Conservation (phyloP, 2,888 invertebrate species). For the Shargacucullia verbasci region DNA sequence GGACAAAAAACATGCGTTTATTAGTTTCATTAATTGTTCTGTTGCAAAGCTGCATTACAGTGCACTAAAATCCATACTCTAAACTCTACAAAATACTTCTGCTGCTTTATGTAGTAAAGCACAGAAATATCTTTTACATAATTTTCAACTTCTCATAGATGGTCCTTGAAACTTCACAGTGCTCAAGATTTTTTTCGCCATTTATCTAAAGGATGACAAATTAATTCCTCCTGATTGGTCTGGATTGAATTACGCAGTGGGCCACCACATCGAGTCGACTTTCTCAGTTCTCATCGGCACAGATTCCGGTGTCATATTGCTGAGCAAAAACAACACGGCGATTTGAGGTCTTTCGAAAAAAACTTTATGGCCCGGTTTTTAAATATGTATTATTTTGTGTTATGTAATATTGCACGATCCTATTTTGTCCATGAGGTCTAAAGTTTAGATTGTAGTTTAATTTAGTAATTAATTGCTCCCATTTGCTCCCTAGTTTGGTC, state of each 20-base stretch:
- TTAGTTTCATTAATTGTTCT: no score
- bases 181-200: constrained; percentile 33
- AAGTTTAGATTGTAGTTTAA: no score
- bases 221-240: constrained; percentile 74
- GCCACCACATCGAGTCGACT: constrained; percentile 67
- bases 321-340: constrained; percentile 49
- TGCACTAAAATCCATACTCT: no score
- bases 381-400: neutral
- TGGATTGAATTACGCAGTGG: constrained; percentile 71
- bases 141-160: no score
- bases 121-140: no score
- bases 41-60: no score
- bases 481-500: no score
- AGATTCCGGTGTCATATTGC: constrained; percentile 78
- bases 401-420: neutral
- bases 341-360: constrained; percentile 18
- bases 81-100: no score
- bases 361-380: constrained; percentile 25
- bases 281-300: constrained; percentile 66
- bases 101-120: no score
- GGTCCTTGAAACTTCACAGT: neutral
- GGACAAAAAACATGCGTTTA: no score
- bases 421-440: no score
- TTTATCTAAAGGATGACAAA: constrained; percentile 69
- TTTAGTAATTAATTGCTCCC: no score